Evolutionary conservation across 2,113 vertebrate species (phyloP).

Genomic region (Paracyprichromis sp.): DNA sequence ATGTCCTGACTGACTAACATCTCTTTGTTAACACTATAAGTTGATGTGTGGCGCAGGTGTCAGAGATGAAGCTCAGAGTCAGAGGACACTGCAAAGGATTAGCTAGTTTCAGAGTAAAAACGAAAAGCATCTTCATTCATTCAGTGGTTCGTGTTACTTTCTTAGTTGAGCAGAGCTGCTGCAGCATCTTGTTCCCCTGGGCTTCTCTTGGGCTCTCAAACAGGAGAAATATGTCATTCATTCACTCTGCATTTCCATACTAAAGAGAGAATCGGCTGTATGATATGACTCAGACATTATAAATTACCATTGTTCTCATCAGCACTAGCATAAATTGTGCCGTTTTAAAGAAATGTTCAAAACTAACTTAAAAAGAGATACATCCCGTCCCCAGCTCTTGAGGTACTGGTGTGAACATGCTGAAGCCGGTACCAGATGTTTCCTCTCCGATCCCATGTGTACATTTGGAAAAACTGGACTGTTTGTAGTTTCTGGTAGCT

Average conservation of each 20-base stretch:
- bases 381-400: neutral
- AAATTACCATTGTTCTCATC: constrained; percentile 37
- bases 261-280: constrained; percentile 25
- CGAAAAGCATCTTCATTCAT: neutral
- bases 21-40: neutral
- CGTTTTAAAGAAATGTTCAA: constrained; percentile 5
- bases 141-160: neutral
- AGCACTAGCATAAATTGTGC: constrained; percentile 25
- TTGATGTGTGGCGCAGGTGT: neutral
- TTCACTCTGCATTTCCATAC: neutral
- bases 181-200: neutral
- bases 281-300: constrained; percentile 25
- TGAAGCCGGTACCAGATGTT: neutral
- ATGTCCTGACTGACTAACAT: neutral
- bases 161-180: neutral
- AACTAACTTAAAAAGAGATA: neutral
- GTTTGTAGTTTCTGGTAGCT: constrained; percentile 81
- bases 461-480: constrained; percentile 62
- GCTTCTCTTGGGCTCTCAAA: constrained; percentile 5
- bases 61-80: neutral
- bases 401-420: constrained; percentile 11
- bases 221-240: neutral
- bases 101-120: neutral
- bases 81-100: neutral
- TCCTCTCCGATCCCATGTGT: constrained; percentile 38